These are phyloP conservation scores for Zaprionus nigranus DNA, from an alignment of 1,140 invertebrate genomes.

Conservation along the genomic window DNA sequence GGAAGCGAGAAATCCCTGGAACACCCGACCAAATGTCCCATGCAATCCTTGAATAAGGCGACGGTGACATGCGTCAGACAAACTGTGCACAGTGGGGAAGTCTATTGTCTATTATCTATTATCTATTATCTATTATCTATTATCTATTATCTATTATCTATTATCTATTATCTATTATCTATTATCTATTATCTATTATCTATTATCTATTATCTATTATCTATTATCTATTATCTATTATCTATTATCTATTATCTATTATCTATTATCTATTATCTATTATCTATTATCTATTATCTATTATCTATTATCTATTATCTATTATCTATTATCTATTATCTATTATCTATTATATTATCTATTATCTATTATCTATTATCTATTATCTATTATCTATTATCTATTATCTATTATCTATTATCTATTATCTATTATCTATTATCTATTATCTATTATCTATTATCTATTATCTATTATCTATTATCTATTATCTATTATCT, in stretches of 20 bases:
- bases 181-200: conserved; percentile 2
- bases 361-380: conserved; percentile 1
- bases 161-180: not conserved
- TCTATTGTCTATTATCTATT: conserved; percentile 1
- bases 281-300: conserved; percentile 1
- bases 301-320: conserved; percentile 5
- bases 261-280: not conserved
- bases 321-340: conserved; percentile 2
- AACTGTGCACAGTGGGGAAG: not conserved
- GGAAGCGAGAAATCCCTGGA: not conserved
- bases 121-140: conserved; percentile 24
- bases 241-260: not conserved
- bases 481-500: not conserved
- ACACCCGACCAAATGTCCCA: conserved; percentile 30
- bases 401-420: not conserved
- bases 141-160: conserved; percentile 18
- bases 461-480: not conserved
- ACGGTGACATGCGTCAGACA: conserved; percentile 10
- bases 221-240: conserved; percentile 4
- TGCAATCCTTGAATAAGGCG: conserved; percentile 47
- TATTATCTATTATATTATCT: not conserved
- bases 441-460: not conserved
- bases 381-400: conserved; percentile 3
- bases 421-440: not conserved
- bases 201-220: conserved; percentile 20